phyloP scores from a whole-genome alignment of 92 coral and sea anemone species.

The Chrysogorgia sp. region DNA sequence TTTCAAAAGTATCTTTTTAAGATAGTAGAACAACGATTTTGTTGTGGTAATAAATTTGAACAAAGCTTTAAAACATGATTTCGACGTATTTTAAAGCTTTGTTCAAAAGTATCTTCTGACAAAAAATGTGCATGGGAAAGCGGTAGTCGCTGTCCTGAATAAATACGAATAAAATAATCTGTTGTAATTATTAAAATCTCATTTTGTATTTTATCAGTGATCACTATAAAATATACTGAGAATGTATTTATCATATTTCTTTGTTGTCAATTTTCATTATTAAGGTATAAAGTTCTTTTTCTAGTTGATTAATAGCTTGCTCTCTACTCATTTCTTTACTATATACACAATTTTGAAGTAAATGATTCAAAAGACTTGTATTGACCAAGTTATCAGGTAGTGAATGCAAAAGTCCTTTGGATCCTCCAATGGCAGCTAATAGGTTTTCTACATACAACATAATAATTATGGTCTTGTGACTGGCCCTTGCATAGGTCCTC shows the following conservation, averaged over 20 bases:
- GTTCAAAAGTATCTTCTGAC: too few relatives aligned
- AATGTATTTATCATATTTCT: neutral
- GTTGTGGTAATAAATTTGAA: too few relatives aligned
- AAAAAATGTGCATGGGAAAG: too few relatives aligned
- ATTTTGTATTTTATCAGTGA: too few relatives aligned
- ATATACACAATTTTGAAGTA: constrained; percentile 49
- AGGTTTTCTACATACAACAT: constrained; percentile 79
- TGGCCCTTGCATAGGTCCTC: constrained; percentile 73
- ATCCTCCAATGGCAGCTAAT: constrained; percentile 59
- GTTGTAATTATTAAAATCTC: too few relatives aligned
- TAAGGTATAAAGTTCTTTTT: constrained; percentile 19
- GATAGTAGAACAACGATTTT: too few relatives aligned
- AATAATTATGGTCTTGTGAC: constrained; percentile 78
- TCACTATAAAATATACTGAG: too few relatives aligned
- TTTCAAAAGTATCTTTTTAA: too few relatives aligned
- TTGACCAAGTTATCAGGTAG: constrained; percentile 40
- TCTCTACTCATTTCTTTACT: constrained; percentile 40
- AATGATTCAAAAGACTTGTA: neutral
- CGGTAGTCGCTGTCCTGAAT: too few relatives aligned
- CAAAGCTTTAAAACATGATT: too few relatives aligned
- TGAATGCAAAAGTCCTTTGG: constrained; percentile 76
- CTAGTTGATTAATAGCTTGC: constrained; percentile 39
- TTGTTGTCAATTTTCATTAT: neutral
- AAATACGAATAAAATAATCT: too few relatives aligned
- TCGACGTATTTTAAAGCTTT: too few relatives aligned